A percentile compares a stretch with the other conserved stretches of the same genome.
These are phyloP conservation scores for Smutsia gigantea DNA, from an alignment of 2,797 vertebrate genomes.

Conservation along the genomic window DNA sequence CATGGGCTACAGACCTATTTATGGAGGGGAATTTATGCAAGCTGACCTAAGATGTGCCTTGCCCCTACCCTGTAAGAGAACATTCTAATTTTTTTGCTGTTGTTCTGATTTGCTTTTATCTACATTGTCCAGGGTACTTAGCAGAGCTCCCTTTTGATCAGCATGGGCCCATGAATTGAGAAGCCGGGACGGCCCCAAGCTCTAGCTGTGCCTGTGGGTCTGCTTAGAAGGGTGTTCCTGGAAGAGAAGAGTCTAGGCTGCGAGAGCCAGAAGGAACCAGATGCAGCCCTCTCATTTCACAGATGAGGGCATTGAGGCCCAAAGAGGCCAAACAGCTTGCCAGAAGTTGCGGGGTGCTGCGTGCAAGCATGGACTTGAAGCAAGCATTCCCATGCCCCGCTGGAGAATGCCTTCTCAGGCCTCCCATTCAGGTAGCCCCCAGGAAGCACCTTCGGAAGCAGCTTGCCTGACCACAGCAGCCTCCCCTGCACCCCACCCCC, in stretches of 20 bases:
- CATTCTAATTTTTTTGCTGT: rapidly evolving
- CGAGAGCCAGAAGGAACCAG: neutral
- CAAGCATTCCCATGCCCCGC: rapidly evolving
- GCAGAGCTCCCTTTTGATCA: too few relatives aligned
- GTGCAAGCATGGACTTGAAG: rapidly evolving
- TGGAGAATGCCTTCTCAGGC: too few relatives aligned
- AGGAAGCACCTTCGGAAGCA: rapidly evolving
- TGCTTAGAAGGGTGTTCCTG: rapidly evolving
- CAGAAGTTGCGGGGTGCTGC: rapidly evolving
- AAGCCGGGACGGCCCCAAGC: neutral
- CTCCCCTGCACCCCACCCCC: neutral
- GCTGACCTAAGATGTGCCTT: neutral
- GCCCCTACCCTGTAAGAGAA: rapidly evolving
- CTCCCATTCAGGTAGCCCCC: too few relatives aligned
- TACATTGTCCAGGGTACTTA: neutral
- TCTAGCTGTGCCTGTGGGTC: rapidly evolving
- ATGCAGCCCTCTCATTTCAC: rapidly evolving
- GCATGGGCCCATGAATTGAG: rapidly evolving
- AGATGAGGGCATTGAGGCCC: neutral
- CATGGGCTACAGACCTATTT: neutral
- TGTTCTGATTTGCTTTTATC: neutral
- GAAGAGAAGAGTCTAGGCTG: neutral
- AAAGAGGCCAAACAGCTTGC: rapidly evolving
- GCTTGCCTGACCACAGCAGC: neutral
- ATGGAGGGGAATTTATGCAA: rapidly evolving